Evolutionary conservation across 2,888 invertebrate genomes (phyloP).

Genomic region (Caenorhabditis japonica): DNA sequence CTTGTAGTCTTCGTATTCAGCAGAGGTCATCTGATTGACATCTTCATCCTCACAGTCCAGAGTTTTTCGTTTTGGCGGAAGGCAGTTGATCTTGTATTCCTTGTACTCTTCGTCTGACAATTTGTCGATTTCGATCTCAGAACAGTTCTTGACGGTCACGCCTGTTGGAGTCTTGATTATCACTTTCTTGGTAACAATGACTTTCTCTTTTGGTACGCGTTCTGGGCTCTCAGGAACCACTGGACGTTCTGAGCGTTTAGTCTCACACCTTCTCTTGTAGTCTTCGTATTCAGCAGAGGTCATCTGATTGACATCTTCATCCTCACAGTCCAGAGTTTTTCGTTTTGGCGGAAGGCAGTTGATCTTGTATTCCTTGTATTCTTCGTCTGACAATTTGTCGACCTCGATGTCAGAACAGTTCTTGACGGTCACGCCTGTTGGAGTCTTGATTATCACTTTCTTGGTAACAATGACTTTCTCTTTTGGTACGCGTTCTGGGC

Average conservation of each 20-base stretch:
- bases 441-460: not conserved
- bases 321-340: too few species aligned
- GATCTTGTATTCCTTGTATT: conserved; percentile 19
- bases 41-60: conserved; percentile 20
- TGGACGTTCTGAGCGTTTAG: not conserved
- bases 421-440: not conserved
- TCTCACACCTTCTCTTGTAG: conserved; percentile 4
- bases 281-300: conserved; percentile 1
- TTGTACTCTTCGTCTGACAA: conserved; percentile 17
- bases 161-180: not conserved
- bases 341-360: too few species aligned
- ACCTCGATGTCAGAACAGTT: conserved; percentile 12
- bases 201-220: not conserved
- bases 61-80: conserved; percentile 1
- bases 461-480: not conserved
- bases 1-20: conserved; percentile 1
- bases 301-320: not conserved
- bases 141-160: conserved; percentile 5
- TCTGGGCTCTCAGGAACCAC: not conserved
- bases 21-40: not conserved
- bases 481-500: too few species aligned
- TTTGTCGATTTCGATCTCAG: conserved; percentile 16
- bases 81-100: conserved; percentile 13
- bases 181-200: not conserved
- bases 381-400: conserved; percentile 2